phyloP scores from a whole-genome alignment of 1,140 invertebrate species.

The Paramacrobiotus metropolitanus region DNA sequence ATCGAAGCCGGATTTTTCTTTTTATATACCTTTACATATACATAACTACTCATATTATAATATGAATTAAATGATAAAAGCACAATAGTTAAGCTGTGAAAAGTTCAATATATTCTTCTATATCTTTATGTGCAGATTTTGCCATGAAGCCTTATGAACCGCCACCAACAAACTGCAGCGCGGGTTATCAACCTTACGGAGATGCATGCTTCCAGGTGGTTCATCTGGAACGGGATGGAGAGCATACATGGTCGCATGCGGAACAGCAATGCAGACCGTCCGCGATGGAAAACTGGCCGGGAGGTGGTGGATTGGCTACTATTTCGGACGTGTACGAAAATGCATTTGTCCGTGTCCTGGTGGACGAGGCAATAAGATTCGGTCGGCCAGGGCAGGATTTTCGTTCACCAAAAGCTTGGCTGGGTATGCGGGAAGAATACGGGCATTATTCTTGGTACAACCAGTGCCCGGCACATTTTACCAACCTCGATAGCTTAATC shows the following conservation, averaged over 20 bases:
- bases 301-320: neutral
- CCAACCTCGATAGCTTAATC: neutral
- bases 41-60: too few species aligned
- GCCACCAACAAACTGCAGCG: neutral
- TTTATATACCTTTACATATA: too few species aligned
- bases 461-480: neutral
- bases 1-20: too few species aligned
- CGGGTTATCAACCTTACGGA: neutral
- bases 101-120: neutral
- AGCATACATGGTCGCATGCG: neutral
- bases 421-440: neutral
- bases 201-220: neutral
- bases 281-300: neutral
- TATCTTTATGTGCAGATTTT: neutral
- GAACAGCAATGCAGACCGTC: neutral
- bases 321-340: neutral
- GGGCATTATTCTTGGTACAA: neutral
- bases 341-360: neutral
- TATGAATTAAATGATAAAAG: too few species aligned
- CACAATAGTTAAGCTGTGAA: too few species aligned
- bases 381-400: too few species aligned
- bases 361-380: neutral
- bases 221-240: neutral
- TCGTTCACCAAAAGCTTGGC: neutral
- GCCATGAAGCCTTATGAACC: neutral